Base-by-base conservation (phyloP, 2,113 vertebrate genomes). In the Gambusia affinis region DNA sequence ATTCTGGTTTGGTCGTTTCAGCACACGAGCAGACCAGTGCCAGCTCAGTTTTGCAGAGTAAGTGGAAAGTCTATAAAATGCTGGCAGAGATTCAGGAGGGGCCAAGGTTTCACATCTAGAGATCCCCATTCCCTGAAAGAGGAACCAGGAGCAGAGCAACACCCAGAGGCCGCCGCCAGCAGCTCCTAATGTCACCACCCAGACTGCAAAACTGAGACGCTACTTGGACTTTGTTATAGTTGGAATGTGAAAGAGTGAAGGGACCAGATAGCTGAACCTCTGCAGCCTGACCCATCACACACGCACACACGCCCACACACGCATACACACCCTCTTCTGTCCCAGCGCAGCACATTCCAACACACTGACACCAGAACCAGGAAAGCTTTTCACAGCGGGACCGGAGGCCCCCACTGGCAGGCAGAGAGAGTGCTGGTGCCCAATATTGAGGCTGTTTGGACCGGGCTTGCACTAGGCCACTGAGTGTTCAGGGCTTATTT, bases 281-380 rank as follows among this genome's bases (percentile, higher is more conserved):
- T 78, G 75, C 77, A 72, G 64, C 1, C 64, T 10, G 4, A 71
- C 42, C 66, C 66, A 70, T 42, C 74, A 17, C 51, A 31, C 31
- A 27, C 27, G 1, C 72, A 35, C 67, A 6, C 37, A 12, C 39
- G 10, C 35, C 1, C 35, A 35, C 35, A 10, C 35, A 35, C 33
- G 8, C 8, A 35, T 2, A 37, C 35, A 37, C 74, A 63, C 64
- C 77, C 57, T 72, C 60, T 67, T 70, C 79, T 74, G 76, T 79
- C 67, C 80, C 85, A 78, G 87, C 87, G 89, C 92, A 93, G 92
- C 92, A 93, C 91, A 93, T 93, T 94, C 92, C 92, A 76, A 79
- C 80, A 82, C 90, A 82, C 87, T 91, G 90, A 92, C 90, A 90
- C 82, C 87, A 87, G 74, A 87, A 88, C 89, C 84, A 67, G 82